Percentiles rank a stretch among this genome's conserved stretches.
Evolutionary conservation across 2,797 vertebrate genomes (phyloP).

Genomic region (Tadarida brasiliensis): DNA sequence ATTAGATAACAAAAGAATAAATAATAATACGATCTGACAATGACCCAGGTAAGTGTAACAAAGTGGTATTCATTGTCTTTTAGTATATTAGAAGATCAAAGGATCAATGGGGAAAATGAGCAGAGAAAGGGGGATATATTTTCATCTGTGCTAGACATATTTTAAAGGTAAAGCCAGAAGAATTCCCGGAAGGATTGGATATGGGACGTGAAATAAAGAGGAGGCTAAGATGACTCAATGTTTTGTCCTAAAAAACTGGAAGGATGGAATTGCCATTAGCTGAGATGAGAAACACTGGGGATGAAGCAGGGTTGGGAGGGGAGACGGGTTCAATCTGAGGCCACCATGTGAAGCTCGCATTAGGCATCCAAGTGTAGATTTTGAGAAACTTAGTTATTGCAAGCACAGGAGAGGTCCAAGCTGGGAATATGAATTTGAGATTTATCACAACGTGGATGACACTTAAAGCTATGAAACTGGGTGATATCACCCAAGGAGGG

Average conservation of each 20-base stretch:
- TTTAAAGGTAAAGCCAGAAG: conserved; percentile 1
- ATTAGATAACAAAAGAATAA: background rate
- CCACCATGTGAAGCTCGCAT: background rate
- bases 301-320: background rate
- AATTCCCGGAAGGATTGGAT: conserved; percentile 3
- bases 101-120: background rate
- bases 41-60: background rate
- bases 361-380: background rate
- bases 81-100: background rate
- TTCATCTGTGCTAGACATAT: background rate
- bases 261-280: conserved; percentile 58
- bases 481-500: background rate
- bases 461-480: background rate
- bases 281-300: background rate
- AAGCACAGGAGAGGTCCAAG: background rate
- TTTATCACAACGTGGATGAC: background rate
- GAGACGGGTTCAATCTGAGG: background rate
- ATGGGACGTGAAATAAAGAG: background rate
- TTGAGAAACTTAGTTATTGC: background rate
- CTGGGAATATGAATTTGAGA: background rate
- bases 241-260: conserved; percentile 12
- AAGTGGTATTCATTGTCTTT: background rate
- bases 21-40: background rate
- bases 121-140: background rate
- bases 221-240: conserved; percentile 33